A percentile compares a stretch with the other conserved stretches of the same genome.
These are phyloP conservation scores for Drosophila willistoni DNA, from an alignment of 1,140 invertebrate species.

Conservation along the genomic window DNA sequence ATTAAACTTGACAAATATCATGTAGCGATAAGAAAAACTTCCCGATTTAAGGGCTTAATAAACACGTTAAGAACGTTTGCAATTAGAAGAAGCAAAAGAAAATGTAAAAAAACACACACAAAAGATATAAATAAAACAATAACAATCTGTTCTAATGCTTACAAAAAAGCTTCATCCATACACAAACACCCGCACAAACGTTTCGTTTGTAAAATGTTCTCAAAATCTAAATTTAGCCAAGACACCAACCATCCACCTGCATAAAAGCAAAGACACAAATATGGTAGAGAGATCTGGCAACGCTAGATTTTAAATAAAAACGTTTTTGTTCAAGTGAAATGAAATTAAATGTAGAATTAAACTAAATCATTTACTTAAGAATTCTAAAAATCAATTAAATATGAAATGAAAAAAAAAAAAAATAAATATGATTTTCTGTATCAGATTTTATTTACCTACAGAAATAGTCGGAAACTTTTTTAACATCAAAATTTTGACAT, in stretches of 20 bases:
- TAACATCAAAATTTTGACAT: no score
- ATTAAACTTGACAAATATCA: not conserved
- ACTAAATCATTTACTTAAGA: no score
- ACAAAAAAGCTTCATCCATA: not conserved
- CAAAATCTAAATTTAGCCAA: not conserved
- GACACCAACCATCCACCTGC: not conserved
- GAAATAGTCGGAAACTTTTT: no score
- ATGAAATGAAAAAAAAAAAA: no score
- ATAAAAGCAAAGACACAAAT: not conserved
- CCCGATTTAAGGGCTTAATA: not conserved
- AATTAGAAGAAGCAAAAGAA: not conserved
- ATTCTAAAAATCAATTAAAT: no score
- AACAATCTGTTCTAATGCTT: not conserved
- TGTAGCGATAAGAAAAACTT: not conserved
- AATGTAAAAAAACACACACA: not conserved
- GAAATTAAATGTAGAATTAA: no score
- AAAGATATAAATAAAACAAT: constrained; percentile 10
- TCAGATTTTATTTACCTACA: no score
- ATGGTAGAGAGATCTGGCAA: not conserved
- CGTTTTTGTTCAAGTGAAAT: no score
- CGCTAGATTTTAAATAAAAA: not conserved
- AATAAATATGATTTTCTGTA: no score
- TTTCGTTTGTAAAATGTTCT: not conserved
- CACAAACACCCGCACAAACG: not conserved
- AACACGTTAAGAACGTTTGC: not conserved